phyloP scores from a whole-genome alignment of 1,140 invertebrate genomes.

The Megathymus violae region DNA sequence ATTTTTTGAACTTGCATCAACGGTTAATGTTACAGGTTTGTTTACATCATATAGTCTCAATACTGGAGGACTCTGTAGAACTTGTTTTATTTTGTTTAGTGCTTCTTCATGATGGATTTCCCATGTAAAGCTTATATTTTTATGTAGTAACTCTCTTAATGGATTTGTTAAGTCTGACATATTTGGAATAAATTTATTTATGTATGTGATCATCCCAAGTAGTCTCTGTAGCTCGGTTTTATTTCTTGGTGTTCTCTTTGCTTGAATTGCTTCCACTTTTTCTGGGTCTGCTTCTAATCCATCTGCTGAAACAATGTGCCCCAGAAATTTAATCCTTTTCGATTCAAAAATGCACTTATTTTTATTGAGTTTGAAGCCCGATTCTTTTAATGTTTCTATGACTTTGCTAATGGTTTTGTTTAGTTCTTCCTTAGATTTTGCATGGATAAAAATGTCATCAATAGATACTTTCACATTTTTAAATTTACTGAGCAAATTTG shows the following conservation, averaged over 20 bases:
- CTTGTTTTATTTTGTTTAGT: constrained; percentile 48
- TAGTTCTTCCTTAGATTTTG: too few relatives aligned
- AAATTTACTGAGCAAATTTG: too few relatives aligned
- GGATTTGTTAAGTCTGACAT: constrained; percentile 43
- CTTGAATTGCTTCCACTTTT: constrained; percentile 57
- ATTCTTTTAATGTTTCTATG: too few relatives aligned
- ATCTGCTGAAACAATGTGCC: constrained; percentile 61
- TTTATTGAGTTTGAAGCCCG: constrained; percentile 39
- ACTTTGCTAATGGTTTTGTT: too few relatives aligned
- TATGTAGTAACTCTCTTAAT: constrained; percentile 49
- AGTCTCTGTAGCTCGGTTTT: constrained; percentile 26
- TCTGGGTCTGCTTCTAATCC: constrained; percentile 65
- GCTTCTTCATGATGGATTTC: constrained; percentile 39
- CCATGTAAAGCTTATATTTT: constrained; percentile 46
- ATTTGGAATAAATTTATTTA: constrained; percentile 24
- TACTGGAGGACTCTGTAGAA: constrained; percentile 43
- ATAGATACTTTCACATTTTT: too few relatives aligned
- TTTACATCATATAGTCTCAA: constrained; percentile 29
- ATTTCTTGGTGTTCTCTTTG: constrained; percentile 7
- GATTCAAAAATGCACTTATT: constrained; percentile 38
- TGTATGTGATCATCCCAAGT: constrained; percentile 29
- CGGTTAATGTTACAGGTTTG: constrained; percentile 33
- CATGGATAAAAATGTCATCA: too few relatives aligned
- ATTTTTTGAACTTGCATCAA: too few relatives aligned
- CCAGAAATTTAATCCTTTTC: constrained; percentile 62